Base-by-base conservation (phyloP, 2,888 invertebrate genomes). In the Protula sp. region DNA sequence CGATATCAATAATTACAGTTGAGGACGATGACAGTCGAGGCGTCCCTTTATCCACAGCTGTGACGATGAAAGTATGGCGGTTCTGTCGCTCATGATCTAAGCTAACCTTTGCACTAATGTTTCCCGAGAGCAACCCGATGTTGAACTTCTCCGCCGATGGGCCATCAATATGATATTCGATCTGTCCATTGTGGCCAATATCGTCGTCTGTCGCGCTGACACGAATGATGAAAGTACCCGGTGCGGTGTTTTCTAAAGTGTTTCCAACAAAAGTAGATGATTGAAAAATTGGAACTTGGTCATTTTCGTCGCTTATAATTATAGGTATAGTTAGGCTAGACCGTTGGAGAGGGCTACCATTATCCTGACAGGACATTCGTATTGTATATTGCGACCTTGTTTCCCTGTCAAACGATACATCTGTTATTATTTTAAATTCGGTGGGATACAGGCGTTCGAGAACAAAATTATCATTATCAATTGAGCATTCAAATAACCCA, bases 261-360 rank as follows among this genome's bases (percentile, higher is more conserved):
- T 75, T 74, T 38, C 81, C 75, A 77, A 91, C 89, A 19, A 87
- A 85, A 0, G 93, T 92, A 71, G 92, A 88, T 74, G 93, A 92
- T 82, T 92, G 92, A 83, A 95, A 94, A 76, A 90, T 90, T 2
- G 95, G 95, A 48, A 93, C 84, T 80, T 95, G 94, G 81, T 95
- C 95, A 81, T 95, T 95, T 19, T 92, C 87, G 79, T 94, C 93
- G 61, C 86, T 86, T 30, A 95, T 83, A 59, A 85, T 87, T 54
- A 97, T 89, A 22, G 87, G 85, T 52, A 89, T 88, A 85, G 90
- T 88, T 82, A 94, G 92, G 0, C 91, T 90, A 79, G 94, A 91
- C 22, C 94, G 86, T 14, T 94, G 86, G 78, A 90, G 92, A 0
- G 94, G 94, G 57, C 70, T 67, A 3, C 92, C 95, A 91, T 93